Base-by-base conservation (phyloP, 2,797 vertebrate genomes). In the Periparus ater region DNA sequence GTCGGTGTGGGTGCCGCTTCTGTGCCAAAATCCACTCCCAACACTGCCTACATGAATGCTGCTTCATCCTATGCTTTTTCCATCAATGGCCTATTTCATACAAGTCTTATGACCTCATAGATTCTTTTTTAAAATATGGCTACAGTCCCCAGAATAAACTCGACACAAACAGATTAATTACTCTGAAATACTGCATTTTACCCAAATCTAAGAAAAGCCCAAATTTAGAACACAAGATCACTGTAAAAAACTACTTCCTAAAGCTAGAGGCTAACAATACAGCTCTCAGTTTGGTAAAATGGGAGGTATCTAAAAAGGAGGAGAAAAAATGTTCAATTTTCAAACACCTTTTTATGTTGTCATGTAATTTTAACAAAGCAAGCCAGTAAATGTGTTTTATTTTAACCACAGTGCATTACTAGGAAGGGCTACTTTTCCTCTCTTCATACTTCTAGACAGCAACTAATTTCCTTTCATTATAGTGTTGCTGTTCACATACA, bases 21-120 rank as follows among this genome's bases (percentile, higher is more conserved):
- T 91, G 48, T 73, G 93, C 73, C 85, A 93, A 92, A 92, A 89
- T 77, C 45, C 72, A 71, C 53, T 93, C 75, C 75, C 7, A 5
- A 51, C 57, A 30, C 88, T 94, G 83, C 92, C 87, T 92, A 93
- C 82, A 63, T 30, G 77, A 95, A 95, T 82, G 51, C 92, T 91
- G 83, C 51, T 92, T 86, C 87, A 81, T 88, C 76, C 38, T 85
- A 73, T 90, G 75, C 26, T 47, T 93, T 77, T 79, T 79, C 63
- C 48, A 94, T 89, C 94, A 96, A 93, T 91, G 85, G 80, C 79
- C 85, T 93, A 87, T 84, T 95, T 95, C 94, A 93, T 86, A 58
- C 16, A 88, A 92, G 29, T 45, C 70, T 78, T 72, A 85, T 93
- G 87, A 94, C 48, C 20, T 94, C 85, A 89, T 70, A 91, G 63